phyloP scores from a whole-genome alignment of 2,888 invertebrate species.

The Busseola fusca region DNA sequence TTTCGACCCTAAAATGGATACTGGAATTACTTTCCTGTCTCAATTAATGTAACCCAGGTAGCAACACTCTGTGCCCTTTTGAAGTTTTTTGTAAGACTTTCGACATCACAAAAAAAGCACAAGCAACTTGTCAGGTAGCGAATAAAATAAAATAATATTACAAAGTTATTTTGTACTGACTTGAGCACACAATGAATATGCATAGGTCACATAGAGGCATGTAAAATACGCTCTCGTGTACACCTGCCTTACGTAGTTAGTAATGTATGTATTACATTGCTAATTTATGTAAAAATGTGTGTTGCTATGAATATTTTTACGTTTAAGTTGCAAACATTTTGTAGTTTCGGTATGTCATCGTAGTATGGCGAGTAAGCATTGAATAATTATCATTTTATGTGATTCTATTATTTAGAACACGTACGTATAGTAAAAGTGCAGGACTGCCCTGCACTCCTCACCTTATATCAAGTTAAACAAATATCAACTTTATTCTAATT shows the following conservation, averaged over 20 bases:
- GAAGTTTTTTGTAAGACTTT: constrained; percentile 10
- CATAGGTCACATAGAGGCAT: constrained; percentile 46
- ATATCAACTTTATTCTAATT: too few species aligned
- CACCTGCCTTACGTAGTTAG: constrained; percentile 31
- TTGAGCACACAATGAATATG: constrained; percentile 56
- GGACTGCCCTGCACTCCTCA: too few species aligned
- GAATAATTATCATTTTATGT: not conserved
- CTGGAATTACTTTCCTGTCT: constrained; percentile 18
- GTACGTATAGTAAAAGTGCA: not conserved
- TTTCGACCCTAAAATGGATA: not conserved
- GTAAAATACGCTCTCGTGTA: constrained; percentile 40
- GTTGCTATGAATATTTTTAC: constrained; percentile 37
- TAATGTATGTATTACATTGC: constrained; percentile 42
- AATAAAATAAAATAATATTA: constrained; percentile 38
- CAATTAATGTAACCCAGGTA: constrained; percentile 1
- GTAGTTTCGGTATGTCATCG: not conserved
- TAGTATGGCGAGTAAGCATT: not conserved
- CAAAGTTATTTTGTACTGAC: constrained; percentile 47
- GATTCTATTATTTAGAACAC: not conserved
- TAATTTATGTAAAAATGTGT: constrained; percentile 45
- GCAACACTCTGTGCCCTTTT: not conserved
- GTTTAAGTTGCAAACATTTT: not conserved
- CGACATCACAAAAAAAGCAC: constrained; percentile 3
- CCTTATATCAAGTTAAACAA: too few species aligned
- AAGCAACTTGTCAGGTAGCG: constrained; percentile 14